Evolutionary conservation across 2,888 invertebrate species (phyloP).

Genomic region (Drosophila recens): DNA sequence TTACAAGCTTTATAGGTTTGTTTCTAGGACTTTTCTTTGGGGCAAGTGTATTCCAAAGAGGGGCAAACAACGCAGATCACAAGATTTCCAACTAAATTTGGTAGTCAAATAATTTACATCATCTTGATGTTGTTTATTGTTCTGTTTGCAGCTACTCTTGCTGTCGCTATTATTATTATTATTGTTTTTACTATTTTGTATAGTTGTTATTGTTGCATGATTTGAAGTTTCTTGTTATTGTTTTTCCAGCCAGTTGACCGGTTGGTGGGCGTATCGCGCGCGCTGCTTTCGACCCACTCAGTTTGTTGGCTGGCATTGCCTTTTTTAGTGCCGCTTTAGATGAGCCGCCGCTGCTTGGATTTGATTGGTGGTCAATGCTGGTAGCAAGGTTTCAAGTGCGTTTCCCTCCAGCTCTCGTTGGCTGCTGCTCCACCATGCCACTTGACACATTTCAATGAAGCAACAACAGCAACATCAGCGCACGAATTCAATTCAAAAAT

Average conservation of each 20-base stretch:
- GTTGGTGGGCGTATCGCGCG: constrained; percentile 73
- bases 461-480: constrained; percentile 27
- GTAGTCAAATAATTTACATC: constrained; percentile 79
- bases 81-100: constrained; percentile 81
- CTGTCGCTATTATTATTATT: constrained; percentile 21
- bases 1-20: not conserved
- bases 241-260: constrained; percentile 48
- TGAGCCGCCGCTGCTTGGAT: constrained; percentile 54
- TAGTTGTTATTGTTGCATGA: constrained; percentile 65
- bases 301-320: constrained; percentile 54
- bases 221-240: constrained; percentile 74
- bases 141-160: constrained; percentile 43
- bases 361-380: constrained; percentile 73
- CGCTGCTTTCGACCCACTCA: constrained; percentile 70
- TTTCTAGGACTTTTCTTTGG: constrained; percentile 5
- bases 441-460: constrained; percentile 76
- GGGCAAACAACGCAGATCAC: constrained; percentile 50
- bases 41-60: constrained; percentile 43
- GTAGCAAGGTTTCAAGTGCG: constrained; percentile 70
- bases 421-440: constrained; percentile 22
- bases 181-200: constrained; percentile 34
- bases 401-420: constrained; percentile 40
- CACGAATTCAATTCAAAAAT: constrained; percentile 67
- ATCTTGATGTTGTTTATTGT: constrained; percentile 72
- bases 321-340: constrained; percentile 72